These are phyloP conservation scores for Protaetia brevitarsis DNA, from an alignment of 1,140 invertebrate species.

Conservation along the genomic window DNA sequence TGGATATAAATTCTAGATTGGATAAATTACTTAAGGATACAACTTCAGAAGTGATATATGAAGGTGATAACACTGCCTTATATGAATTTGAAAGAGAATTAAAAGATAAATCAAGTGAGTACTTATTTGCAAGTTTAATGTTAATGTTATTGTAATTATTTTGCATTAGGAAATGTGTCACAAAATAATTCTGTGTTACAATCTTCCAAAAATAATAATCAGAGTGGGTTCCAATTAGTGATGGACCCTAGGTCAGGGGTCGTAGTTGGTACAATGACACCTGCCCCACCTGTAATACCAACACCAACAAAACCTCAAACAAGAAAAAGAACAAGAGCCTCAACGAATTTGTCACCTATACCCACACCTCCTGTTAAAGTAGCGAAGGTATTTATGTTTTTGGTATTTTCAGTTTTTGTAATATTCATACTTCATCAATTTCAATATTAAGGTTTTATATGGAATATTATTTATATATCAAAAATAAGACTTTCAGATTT, in stretches of 20 bases:
- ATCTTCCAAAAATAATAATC: constrained; percentile 19
- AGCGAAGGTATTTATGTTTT: constrained; percentile 4
- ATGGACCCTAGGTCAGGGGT: constrained; percentile 55
- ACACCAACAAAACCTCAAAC: constrained; percentile 30
- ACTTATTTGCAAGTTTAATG: neutral
- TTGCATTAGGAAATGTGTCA: neutral
- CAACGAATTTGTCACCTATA: neutral
- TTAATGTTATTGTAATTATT: neutral
- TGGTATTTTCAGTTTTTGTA: too few species aligned
- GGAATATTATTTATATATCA: neutral
- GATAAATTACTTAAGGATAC: constrained; percentile 21
- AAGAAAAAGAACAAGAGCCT: constrained; percentile 30
- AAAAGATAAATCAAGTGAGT: neutral
- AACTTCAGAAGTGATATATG: constrained; percentile 23
- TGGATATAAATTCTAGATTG: constrained; percentile 15
- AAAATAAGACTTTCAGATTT: neutral
- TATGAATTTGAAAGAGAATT: constrained; percentile 23
- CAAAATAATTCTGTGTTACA: neutral
- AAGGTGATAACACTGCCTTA: constrained; percentile 23
- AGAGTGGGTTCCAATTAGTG: constrained; percentile 48
- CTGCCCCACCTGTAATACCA: constrained; percentile 24
- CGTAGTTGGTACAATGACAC: constrained; percentile 51
- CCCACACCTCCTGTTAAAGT: constrained; percentile 1
- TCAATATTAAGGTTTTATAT: too few species aligned
- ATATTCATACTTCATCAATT: too few species aligned